phyloP scores from a whole-genome alignment of 2,888 invertebrate species.

The Chelonus formosanus region DNA sequence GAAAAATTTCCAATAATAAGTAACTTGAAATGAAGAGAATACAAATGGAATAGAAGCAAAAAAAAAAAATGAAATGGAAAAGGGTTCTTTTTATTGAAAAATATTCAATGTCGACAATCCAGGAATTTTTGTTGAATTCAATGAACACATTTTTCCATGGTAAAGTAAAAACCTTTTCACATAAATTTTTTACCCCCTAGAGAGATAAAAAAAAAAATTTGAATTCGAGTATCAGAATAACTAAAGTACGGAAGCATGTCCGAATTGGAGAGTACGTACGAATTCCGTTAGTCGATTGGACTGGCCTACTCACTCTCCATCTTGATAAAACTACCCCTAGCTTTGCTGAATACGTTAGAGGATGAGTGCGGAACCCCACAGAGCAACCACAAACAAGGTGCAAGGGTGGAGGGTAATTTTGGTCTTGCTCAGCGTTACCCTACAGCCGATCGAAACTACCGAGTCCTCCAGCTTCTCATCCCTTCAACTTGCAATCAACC shows the following conservation, averaged over 20 bases:
- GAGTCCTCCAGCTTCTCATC: constrained; percentile 30
- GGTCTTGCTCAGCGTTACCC: constrained; percentile 53
- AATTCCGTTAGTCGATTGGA: constrained; percentile 14
- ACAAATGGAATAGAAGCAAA: not conserved
- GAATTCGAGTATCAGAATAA: constrained; percentile 11
- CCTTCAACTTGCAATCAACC: constrained; percentile 42
- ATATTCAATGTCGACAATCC: not conserved
- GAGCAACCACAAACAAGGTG: constrained; percentile 53
- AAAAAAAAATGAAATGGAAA: not conserved
- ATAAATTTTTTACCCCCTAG: constrained; percentile 8
- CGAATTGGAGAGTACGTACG: constrained; percentile 6
- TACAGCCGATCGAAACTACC: constrained; percentile 43
- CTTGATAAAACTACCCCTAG: constrained; percentile 28
- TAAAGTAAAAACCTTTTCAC: constrained; percentile 4
- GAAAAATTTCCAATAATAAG: constrained; percentile 4
- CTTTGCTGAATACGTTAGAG: constrained; percentile 34
- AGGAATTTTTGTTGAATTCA: constrained; percentile 9
- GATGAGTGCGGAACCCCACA: constrained; percentile 39
- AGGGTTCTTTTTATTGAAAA: not conserved
- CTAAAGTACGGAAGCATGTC: constrained; percentile 12
- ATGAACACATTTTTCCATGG: not conserved
- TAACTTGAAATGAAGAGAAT: not conserved
- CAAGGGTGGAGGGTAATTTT: constrained; percentile 46
- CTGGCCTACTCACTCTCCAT: constrained; percentile 15
- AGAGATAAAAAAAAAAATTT: not conserved